These are phyloP conservation scores for Drosophila tsacasi DNA, from an alignment of 1,140 invertebrate species.

Conservation along the genomic window DNA sequence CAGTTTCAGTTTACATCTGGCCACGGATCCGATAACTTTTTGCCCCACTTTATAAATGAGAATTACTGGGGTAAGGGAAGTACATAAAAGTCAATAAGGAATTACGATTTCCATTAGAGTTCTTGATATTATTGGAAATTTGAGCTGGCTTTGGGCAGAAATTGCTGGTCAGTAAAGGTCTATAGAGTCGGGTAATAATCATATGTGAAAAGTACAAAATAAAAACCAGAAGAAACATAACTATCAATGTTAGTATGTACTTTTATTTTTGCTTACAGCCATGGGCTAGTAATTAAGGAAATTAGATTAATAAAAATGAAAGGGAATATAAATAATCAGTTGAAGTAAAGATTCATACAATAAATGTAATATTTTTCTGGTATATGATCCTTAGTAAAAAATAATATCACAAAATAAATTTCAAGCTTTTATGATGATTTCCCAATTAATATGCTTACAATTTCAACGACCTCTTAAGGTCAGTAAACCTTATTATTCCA, in stretches of 20 bases:
- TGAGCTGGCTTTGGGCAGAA: not conserved
- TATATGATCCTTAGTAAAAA: too few relatives aligned
- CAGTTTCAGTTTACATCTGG: constrained; percentile 23
- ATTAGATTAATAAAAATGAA: too few relatives aligned
- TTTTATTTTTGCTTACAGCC: too few relatives aligned
- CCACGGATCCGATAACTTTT: constrained; percentile 26
- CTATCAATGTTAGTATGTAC: too few relatives aligned
- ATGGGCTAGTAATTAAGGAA: too few relatives aligned
- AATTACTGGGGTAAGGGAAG: constrained; percentile 15
- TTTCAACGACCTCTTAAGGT: constrained; percentile 11
- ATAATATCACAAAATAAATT: too few relatives aligned
- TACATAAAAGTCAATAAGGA: constrained; percentile 24
- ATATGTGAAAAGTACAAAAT: too few relatives aligned
- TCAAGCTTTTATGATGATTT: not conserved
- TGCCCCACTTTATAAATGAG: constrained; percentile 18
- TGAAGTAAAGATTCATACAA: too few relatives aligned
- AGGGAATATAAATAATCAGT: too few relatives aligned
- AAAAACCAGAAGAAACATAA: too few relatives aligned
- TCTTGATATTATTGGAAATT: constrained; percentile 19
- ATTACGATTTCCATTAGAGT: constrained; percentile 21
- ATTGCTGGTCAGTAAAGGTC: not conserved
- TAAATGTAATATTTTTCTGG: too few relatives aligned
- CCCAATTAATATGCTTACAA: not conserved
- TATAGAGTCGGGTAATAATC: not conserved
- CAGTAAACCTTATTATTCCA: constrained; percentile 20